Base-by-base conservation (phyloP, 2,888 invertebrate species). In the Epinotia bilunana region DNA sequence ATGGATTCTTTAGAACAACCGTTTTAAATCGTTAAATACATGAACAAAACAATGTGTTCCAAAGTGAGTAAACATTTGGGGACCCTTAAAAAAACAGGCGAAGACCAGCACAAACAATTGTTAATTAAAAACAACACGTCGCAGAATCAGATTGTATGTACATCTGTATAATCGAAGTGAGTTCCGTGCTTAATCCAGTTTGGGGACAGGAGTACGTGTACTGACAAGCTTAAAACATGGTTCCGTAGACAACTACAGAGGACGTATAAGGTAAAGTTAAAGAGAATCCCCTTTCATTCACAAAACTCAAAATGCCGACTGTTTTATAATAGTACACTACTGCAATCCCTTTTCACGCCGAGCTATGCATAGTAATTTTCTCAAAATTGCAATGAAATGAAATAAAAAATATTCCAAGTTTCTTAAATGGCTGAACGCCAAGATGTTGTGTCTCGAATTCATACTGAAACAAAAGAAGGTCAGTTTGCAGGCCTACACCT, bases 91-190 rank as follows among this genome's bases (percentile, higher is more conserved):
- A 71, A 71, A 55, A 71, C 61, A 61, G 55, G 62, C 53, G 71
- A 71, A 71, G 39, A 7, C 33, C 71, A 71, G 39, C 55, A 55
- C 62, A 71, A 71, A 71, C 71, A 71, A 49, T 28, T 33, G 60
- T 28, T 61, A 71, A 71, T 71, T 71, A 71, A 71, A 71, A 71
- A 63, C 62, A 71, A 71, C 71, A 71, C 62, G 28, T 63, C 53
- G 5, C 23, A 61, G 61, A 60, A 71, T 71, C 60, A 63, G 71
- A 39, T 53, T 55, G 61, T 55, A 33, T 62, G 62, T 62, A 71
- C 71, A 71, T 71, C 62, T 71, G 62, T 61, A 49, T 61, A 70
- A 70, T 60, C 62, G 62, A 62, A 71, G 63, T n/a, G 11, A 18
- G 33, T 20, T n/a, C 3, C 43, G 20, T 43, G 62, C 18, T 63